These are phyloP conservation scores for Shargacucullia verbasci DNA, from an alignment of 2,888 invertebrate genomes.

Conservation along the genomic window DNA sequence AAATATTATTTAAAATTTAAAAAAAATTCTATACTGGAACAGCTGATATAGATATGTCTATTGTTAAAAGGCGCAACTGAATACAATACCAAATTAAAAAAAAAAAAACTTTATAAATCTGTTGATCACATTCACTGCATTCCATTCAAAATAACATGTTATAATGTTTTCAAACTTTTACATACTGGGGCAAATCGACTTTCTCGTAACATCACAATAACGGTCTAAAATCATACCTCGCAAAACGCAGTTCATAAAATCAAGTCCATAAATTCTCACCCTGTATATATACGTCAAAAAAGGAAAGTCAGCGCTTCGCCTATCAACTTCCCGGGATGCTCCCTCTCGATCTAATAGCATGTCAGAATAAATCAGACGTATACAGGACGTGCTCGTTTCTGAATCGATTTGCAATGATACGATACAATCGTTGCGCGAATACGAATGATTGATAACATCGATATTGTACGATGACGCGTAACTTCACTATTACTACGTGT, in stretches of 20 bases:
- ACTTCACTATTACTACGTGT: slow-evolving; percentile 38
- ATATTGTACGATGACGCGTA: slow-evolving; percentile 47
- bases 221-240: no score
- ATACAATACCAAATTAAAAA: no score
- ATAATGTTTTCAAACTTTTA: no score
- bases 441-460: slow-evolving; percentile 53
- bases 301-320: slow-evolving; percentile 33
- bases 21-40: no score
- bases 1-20: no score
- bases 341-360: slow-evolving; percentile 33
- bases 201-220: no score
- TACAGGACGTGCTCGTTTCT: slow-evolving; percentile 37
- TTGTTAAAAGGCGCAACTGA: no score
- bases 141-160: no score
- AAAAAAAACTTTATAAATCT: no score
- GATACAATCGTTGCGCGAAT: slow-evolving; percentile 51
- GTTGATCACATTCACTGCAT: no score
- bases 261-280: slow-evolving; percentile 3
- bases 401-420: slow-evolving; percentile 50
- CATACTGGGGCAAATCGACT: no score
- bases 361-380: slow-evolving; percentile 39
- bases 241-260: background rate
- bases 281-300: slow-evolving; percentile 32
- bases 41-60: no score
- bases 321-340: slow-evolving; percentile 26